Conservation (phyloP, 2,113 vertebrate genomes). For the Gymnocephalus cernua region DNA sequence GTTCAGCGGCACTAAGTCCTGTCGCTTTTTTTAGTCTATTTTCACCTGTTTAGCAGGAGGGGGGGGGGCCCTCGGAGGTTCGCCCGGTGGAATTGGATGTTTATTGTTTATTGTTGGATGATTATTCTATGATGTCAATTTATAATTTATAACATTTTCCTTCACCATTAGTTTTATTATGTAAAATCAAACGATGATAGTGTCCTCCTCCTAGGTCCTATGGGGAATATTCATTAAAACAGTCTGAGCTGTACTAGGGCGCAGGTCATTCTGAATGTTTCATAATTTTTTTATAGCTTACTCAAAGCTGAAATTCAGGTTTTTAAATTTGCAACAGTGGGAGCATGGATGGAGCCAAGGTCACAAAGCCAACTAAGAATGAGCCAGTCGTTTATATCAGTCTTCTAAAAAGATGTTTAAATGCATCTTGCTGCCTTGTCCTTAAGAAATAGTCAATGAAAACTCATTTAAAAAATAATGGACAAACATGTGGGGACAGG, state of each 20-base stretch:
- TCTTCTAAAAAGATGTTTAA: slow-evolving; percentile 5
- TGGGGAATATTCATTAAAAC: slow-evolving; percentile 31
- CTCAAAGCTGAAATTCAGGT: slow-evolving; percentile 35
- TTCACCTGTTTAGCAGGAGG: too few relatives aligned
- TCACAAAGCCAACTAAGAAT: slow-evolving; percentile 7
- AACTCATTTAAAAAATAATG: neutral
- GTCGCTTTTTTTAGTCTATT: too few relatives aligned
- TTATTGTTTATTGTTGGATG: too few relatives aligned
- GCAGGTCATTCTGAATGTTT: slow-evolving; percentile 25
- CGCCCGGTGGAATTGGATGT: too few relatives aligned
- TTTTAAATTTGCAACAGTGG: slow-evolving; percentile 14
- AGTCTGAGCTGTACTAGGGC: neutral
- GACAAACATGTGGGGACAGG: neutral
- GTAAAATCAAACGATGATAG: slow-evolving; percentile 9
- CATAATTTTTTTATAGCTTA: slow-evolving; percentile 36
- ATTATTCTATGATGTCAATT: neutral
- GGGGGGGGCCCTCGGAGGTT: too few relatives aligned
- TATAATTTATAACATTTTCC: neutral
- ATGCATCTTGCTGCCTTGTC: neutral
- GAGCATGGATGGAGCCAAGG: neutral
- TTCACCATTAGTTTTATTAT: slow-evolving; percentile 2
- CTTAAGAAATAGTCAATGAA: neutral
- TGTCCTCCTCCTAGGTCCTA: neutral
- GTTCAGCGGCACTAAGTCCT: too few relatives aligned
- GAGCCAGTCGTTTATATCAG: neutral